Base-by-base conservation (phyloP, 2,113 vertebrate species). In the Ailurus styani region DNA sequence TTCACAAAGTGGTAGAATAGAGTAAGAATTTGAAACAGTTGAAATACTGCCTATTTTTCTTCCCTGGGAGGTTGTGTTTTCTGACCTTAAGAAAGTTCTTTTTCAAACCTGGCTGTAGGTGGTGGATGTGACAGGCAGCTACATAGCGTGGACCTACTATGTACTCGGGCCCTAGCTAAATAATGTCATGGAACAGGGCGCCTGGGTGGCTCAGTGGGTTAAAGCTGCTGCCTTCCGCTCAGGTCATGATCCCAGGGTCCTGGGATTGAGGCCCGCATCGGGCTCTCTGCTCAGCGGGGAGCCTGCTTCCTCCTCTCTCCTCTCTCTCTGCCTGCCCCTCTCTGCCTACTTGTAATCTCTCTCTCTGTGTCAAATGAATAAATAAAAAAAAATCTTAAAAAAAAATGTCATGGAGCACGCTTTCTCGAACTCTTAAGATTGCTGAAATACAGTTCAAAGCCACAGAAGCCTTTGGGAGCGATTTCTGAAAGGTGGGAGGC, bases 371-470 rank as follows among this genome's bases (percentile, higher is more conserved):
- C n/a, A n/a, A n/a, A n/a, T n/a, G n/a, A n/a, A n/a, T n/a, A n/a
- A n/a, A n/a, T n/a, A n/a, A n/a, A n/a, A n/a, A n/a, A n/a, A n/a
- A n/a, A n/a, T n/a, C n/a, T n/a, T n/a, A n/a, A n/a, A n/a, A n/a
- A n/a, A n/a, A n/a, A n/a, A 40, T 60, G 54, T 84, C 45, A 25
- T 84, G 64, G 29, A 68, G 70, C n/a, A 15, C 62, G 75, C 2
- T 54, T 77, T 77, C 78, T 86, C 0, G 10, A 91, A 55, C 78
- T 93, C 90, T 88, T 52, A 55, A 78, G 94, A 60, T 37, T 31
- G 31, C 86, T 89, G 89, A 96, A 95, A 89, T 73, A 60, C 20
- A 90, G 72, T 86, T 86, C 87, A 79, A 91, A 93, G 84, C 96
- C 78, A 40, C 72, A 40, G 72, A 73, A 96, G 64, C 47, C 55